These are phyloP conservation scores for Rhadina sibilatrix DNA, from an alignment of 2,113 vertebrate species.

Conservation along the genomic window DNA sequence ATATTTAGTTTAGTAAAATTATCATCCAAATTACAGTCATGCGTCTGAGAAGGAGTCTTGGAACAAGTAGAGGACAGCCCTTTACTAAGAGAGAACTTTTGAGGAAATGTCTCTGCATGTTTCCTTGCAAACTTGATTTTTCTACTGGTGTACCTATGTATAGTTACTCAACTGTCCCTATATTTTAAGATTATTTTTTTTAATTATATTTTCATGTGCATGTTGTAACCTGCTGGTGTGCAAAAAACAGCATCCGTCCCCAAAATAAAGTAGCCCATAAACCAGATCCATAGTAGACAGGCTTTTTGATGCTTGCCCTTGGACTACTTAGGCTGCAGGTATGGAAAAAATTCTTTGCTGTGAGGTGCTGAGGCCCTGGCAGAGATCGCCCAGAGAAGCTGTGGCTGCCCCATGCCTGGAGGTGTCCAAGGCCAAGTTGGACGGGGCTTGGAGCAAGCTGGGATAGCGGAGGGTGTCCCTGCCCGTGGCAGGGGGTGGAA, in stretches of 20 bases:
- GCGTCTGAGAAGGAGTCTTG: not conserved
- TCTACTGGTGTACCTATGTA: not conserved
- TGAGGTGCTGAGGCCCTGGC: not conserved
- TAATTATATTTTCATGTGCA: not conserved
- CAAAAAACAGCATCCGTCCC: not conserved
- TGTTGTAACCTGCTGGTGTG: not conserved
- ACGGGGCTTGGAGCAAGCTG: rapidly evolving
- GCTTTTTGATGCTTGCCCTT: not conserved
- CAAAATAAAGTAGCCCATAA: not conserved
- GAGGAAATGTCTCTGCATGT: not conserved
- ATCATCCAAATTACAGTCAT: not conserved
- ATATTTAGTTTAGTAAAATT: not conserved
- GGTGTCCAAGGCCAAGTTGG: rapidly evolving
- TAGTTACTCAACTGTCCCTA: not conserved
- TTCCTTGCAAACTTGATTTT: not conserved
- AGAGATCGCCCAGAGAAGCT: not conserved
- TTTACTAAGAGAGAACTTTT: not conserved
- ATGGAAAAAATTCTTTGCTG: not conserved
- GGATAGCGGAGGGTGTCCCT: rapidly evolving
- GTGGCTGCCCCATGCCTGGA: not conserved
- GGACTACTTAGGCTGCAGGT: not conserved
- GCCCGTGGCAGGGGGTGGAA: not conserved
- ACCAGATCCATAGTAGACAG: no score
- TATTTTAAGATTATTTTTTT: not conserved
- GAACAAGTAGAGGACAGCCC: not conserved